Conservation (phyloP, 1,140 invertebrate genomes). For the Theocolax elegans region DNA sequence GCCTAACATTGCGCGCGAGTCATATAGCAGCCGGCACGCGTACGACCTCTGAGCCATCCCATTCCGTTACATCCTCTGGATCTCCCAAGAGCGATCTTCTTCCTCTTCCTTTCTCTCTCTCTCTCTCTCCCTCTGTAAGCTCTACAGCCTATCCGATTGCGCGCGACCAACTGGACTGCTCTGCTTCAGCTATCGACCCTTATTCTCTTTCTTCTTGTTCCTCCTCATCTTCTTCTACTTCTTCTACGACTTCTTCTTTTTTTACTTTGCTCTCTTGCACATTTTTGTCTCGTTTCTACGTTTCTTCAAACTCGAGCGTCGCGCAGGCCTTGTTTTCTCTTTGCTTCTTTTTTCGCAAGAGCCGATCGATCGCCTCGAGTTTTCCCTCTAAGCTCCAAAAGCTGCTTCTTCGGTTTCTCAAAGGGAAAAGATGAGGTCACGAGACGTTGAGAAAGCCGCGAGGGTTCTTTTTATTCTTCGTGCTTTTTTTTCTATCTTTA, state of each 20-base stretch:
- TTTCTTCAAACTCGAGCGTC: conserved; percentile 3
- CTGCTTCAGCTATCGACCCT: conserved; percentile 52
- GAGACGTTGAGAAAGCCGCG: conserved; percentile 11
- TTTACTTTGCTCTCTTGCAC: too few species aligned
- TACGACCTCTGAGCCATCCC: too few species aligned
- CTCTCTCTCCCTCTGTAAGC: conserved; percentile 34
- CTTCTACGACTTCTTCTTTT: too few species aligned
- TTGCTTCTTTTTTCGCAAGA: neutral
- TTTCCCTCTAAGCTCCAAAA: conserved; percentile 17
- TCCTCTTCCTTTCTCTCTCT: neutral
- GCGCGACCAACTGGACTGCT: conserved; percentile 46
- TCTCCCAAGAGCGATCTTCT: neutral
- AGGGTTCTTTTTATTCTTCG: neutral
- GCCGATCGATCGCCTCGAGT: conserved; percentile 16
- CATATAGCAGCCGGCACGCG: too few species aligned
- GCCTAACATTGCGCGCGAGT: too few species aligned
- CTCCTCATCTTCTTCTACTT: too few species aligned
- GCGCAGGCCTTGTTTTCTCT: conserved; percentile 22
- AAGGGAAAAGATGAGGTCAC: conserved; percentile 40
- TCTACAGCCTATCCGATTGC: conserved; percentile 51
- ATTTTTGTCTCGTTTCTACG: too few species aligned
- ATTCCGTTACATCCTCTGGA: too few species aligned
- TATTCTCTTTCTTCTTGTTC: neutral
- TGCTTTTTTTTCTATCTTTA: neutral
- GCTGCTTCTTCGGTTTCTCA: conserved; percentile 31